These are phyloP conservation scores for Lithobates pipiens DNA, from an alignment of 2,797 vertebrate genomes.

Conservation along the genomic window DNA sequence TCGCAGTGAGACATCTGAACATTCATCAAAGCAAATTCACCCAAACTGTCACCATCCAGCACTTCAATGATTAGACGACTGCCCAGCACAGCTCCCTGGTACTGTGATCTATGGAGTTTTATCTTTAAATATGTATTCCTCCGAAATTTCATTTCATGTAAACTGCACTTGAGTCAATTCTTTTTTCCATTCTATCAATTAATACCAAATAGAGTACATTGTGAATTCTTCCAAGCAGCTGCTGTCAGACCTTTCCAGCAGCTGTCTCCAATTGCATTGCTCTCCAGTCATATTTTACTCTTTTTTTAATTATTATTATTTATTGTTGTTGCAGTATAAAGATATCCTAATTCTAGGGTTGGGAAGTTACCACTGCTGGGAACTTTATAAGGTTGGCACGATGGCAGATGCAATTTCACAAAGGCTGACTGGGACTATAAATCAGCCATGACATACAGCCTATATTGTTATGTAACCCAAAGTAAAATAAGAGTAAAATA, in stretches of 20 bases:
- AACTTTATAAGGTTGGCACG: not conserved
- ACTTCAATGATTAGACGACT: not conserved
- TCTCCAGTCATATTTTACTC: not conserved
- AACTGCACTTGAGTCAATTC: not conserved
- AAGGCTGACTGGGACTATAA: not conserved
- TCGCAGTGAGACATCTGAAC: not conserved
- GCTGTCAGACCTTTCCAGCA: constrained; percentile 14
- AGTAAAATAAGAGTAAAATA: no score
- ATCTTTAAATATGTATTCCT: not conserved
- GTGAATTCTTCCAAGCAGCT: constrained; percentile 3
- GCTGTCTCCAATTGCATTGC: constrained; percentile 25
- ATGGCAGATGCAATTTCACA: not conserved
- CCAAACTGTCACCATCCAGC: not conserved
- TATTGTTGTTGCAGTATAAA: constrained; percentile 1
- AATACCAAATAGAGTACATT: not conserved
- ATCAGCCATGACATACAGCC: no score
- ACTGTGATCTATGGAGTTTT: not conserved
- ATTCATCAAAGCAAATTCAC: not conserved
- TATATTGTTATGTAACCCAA: no score
- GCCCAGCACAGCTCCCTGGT: not conserved
- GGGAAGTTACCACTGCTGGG: not conserved
- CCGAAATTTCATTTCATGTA: not conserved
- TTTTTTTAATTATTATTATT: not conserved
- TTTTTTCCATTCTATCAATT: not conserved
- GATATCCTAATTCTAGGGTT: no score